Base-by-base conservation (phyloP, 2,797 vertebrate genomes). In the Neostethus bicornis region DNA sequence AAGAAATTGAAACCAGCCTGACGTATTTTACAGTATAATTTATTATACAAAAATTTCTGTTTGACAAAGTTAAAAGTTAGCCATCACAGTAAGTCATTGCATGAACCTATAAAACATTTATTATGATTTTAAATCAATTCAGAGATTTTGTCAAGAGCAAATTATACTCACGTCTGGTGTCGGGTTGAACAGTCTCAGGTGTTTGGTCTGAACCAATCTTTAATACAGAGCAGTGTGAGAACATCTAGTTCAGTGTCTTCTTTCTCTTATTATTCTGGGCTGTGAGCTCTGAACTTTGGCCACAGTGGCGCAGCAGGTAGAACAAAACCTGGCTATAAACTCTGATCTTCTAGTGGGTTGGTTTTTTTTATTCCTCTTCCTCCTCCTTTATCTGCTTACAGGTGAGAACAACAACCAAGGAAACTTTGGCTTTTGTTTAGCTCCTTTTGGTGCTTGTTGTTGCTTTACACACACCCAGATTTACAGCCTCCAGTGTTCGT, bases 221-320 rank as follows among this genome's bases (percentile, higher is more conserved):
- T 76, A 72, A 85, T 34, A 21, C 26, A 67, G 87, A 70, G 62
- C 83, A 56, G 37, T 38, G 3, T 7, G 31, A 51, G 61, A 61
- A 79, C 53, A 50, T 64, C 39, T 19, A 61, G 73, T 56, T 60
- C 51, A 85, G 80, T 70, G 75, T 79, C 79, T 77, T 73, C 47
- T 83, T 70, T 85, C 71, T 58, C 41, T 72, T 77, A 58, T 87
- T 88, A 86, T 89, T 28, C 66, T 26, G 14, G 14, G 10, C 38
- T 73, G 57, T 70, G 76, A 55, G 69, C 44, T 21, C 43, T 88
- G 79, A 85, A 88, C 89, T 90, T 87, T 76, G 75, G 66, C 13
- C 81, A 82, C 85, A 69, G 63, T 63, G 71, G 46, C 73, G 14
- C 70, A 77, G 67, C 79, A 70, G 64, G 24, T 51, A 48, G 68